Percentiles rank a stretch among this genome's conserved stretches.
Conservation (phyloP, 2,797 vertebrate species). For the Aeoliscus strigatus region DNA sequence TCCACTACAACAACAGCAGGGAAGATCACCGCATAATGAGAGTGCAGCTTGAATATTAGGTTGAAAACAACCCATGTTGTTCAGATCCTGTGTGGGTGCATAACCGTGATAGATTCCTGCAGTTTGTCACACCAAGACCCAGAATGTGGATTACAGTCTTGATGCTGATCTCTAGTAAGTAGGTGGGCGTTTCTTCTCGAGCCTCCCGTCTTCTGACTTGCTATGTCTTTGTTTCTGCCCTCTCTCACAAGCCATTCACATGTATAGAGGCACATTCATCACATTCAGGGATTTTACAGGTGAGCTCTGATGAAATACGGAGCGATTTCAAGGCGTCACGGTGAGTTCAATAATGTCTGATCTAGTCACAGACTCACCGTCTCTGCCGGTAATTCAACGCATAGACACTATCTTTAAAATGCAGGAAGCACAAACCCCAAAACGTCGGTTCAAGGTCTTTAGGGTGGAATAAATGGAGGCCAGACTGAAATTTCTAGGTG, state of each 20-base stretch:
- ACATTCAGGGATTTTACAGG: conserved; percentile 52
- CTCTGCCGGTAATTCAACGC: conserved; percentile 12
- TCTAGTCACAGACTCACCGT: conserved; percentile 22
- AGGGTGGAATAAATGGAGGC: conserved; percentile 26
- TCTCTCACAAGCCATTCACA: conserved; percentile 36
- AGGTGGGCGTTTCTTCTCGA: conserved; percentile 18
- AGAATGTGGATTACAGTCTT: conserved; percentile 53
- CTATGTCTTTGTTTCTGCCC: conserved; percentile 11
- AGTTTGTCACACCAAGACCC: conserved; percentile 28
- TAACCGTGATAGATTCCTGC: conserved; percentile 26
- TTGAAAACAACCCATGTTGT: conserved; percentile 22
- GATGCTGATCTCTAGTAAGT: conserved; percentile 49
- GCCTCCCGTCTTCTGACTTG: conserved; percentile 1
- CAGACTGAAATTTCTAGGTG: conserved; percentile 37
- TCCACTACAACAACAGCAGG: conserved; percentile 18
- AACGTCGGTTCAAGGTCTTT: conserved; percentile 32
- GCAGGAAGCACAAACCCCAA: conserved; percentile 13
- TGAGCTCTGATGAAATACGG: conserved; percentile 54
- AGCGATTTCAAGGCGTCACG: conserved; percentile 61
- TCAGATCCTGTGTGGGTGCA: conserved; percentile 4
- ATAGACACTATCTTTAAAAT: conserved; percentile 13
- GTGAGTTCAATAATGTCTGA: conserved; percentile 40
- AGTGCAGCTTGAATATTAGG: conserved; percentile 26
- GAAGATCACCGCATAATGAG: conserved; percentile 14
- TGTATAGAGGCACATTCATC: conserved; percentile 40